Evolutionary conservation across 1,140 invertebrate species (phyloP).

Genomic region (Acromyrmex heyeri): DNA sequence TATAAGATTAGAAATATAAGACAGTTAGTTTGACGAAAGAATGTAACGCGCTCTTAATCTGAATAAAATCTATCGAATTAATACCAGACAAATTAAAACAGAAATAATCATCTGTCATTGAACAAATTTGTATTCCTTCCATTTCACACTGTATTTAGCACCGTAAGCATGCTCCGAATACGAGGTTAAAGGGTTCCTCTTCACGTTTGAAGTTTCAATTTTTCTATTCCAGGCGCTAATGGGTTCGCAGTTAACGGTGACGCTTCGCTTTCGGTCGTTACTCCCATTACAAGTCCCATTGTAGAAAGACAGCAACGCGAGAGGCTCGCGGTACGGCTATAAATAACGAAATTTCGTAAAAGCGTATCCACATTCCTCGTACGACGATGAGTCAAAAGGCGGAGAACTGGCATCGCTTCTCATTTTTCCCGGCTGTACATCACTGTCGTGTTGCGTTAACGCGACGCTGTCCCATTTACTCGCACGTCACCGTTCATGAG

Average conservation of each 20-base stretch:
- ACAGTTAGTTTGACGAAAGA: not conserved
- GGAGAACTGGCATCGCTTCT: constrained; percentile 66
- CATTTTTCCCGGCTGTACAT: constrained; percentile 75
- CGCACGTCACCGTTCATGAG: constrained; percentile 52
- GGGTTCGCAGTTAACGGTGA: constrained; percentile 2
- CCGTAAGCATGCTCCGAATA: not conserved
- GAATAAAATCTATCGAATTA: not conserved
- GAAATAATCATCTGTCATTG: not conserved
- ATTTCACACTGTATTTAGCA: constrained; percentile 23
- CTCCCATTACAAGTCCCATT: constrained; percentile 51
- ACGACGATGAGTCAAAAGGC: constrained; percentile 47
- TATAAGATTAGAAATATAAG: not conserved
- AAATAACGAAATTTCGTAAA: constrained; percentile 77
- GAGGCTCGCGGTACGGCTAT: constrained; percentile 47
- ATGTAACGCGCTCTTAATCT: not conserved
- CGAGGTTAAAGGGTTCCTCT: not conserved
- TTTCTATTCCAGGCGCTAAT: constrained; percentile 53
- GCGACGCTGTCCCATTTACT: constrained; percentile 74
- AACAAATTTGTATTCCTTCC: constrained; percentile 5
- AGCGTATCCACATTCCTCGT: constrained; percentile 62
- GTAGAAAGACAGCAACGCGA: constrained; percentile 9
- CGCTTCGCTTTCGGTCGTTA: constrained; percentile 38
- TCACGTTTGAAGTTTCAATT: constrained; percentile 58
- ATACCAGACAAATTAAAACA: not conserved
- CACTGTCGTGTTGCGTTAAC: constrained; percentile 76